Evolutionary conservation across 1,140 invertebrate species (phyloP).

Genomic region (Pogonomyrmex californicus): DNA sequence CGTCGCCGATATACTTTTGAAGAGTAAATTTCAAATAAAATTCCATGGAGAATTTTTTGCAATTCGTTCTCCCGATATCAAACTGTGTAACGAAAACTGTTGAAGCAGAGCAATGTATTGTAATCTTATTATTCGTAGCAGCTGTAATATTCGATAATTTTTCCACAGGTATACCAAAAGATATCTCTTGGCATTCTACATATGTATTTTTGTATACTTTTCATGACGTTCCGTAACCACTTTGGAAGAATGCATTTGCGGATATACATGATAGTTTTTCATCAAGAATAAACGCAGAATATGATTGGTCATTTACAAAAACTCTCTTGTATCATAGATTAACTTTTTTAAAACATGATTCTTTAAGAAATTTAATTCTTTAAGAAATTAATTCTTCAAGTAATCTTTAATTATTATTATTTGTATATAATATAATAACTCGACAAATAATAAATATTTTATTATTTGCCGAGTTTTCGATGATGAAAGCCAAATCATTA

Average conservation of each 20-base stretch:
- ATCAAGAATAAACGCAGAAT: neutral
- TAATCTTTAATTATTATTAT: neutral
- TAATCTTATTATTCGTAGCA: slow-evolving; percentile 10
- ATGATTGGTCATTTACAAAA: neutral
- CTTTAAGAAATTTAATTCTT: neutral
- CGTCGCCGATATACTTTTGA: slow-evolving; percentile 37
- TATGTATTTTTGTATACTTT: neutral
- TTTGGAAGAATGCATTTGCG: neutral
- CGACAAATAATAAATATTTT: neutral
- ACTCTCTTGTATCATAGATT: neutral
- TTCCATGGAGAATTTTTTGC: slow-evolving; percentile 51
- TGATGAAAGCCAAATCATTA: neutral
- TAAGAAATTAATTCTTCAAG: neutral
- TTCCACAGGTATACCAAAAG: neutral
- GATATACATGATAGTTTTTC: neutral
- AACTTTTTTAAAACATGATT: neutral
- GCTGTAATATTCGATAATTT: slow-evolving; percentile 43
- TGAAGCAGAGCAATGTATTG: slow-evolving; percentile 5
- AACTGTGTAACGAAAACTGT: slow-evolving; percentile 8
- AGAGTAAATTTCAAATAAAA: slow-evolving; percentile 43
- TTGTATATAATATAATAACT: too few relatives aligned
- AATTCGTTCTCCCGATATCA: slow-evolving; percentile 45
- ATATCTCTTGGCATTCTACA: neutral
- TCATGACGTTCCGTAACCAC: neutral
- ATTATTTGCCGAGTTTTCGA: neutral